phyloP scores from a whole-genome alignment of 2,797 vertebrate species.

The Atherinosoma microstoma region DNA sequence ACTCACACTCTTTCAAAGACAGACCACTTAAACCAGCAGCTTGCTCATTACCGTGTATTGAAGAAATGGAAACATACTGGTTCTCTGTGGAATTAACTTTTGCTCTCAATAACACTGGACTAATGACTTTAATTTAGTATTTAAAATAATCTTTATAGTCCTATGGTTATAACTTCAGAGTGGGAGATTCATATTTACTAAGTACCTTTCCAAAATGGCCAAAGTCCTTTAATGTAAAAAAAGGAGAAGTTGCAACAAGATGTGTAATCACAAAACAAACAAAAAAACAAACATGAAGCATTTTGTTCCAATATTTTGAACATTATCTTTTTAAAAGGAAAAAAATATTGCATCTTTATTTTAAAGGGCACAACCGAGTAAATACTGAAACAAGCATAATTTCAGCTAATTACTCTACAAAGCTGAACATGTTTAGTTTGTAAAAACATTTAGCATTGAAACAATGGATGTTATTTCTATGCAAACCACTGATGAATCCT shows the following conservation, averaged over 20 bases:
- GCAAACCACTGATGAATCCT: slow-evolving; percentile 28
- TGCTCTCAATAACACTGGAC: slow-evolving; percentile 54
- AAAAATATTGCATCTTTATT: slow-evolving; percentile 31
- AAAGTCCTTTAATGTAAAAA: slow-evolving; percentile 46
- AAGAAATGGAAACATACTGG: slow-evolving; percentile 51
- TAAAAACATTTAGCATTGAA: slow-evolving; percentile 29
- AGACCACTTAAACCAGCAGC: slow-evolving; percentile 63
- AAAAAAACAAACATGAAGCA: slow-evolving; percentile 3
- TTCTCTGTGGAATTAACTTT: slow-evolving; percentile 60
- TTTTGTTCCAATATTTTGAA: slow-evolving; percentile 48
- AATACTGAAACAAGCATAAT: slow-evolving; percentile 47
- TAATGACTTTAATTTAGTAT: slow-evolving; percentile 67
- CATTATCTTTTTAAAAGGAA: slow-evolving; percentile 10
- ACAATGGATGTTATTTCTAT: slow-evolving; percentile 50
- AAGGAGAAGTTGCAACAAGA: slow-evolving; percentile 36
- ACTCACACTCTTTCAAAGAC: slow-evolving; percentile 36
- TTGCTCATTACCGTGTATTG: slow-evolving; percentile 70
- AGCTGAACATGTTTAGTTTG: slow-evolving; percentile 38
- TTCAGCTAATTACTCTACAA: slow-evolving; percentile 43
- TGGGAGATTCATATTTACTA: slow-evolving; percentile 50
- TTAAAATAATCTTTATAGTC: slow-evolving; percentile 49
- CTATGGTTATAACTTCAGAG: slow-evolving; percentile 30
- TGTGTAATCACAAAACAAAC: slow-evolving; percentile 43
- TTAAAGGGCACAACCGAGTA: slow-evolving; percentile 1
- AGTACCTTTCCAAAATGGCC: slow-evolving; percentile 40